Conservation (phyloP, 2,797 vertebrate species). For the Nyctalus aviator region DNA sequence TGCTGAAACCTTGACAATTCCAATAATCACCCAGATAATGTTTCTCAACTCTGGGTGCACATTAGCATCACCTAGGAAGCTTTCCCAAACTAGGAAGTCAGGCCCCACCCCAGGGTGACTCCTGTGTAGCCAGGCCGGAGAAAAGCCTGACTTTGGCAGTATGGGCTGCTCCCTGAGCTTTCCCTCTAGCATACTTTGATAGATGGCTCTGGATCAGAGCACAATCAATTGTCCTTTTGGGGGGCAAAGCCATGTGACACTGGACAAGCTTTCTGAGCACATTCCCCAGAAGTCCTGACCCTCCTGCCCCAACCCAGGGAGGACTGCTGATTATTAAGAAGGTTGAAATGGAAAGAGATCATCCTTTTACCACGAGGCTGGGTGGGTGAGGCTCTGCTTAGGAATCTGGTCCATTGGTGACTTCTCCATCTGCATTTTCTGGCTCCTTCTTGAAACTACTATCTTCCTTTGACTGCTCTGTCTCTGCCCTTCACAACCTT, state of each 20-base stretch:
- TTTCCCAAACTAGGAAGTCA: neutral
- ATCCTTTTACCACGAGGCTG: neutral
- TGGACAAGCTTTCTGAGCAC: neutral
- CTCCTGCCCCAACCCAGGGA: neutral
- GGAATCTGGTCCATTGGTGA: neutral
- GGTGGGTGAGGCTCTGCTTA: neutral
- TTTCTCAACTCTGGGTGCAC: neutral
- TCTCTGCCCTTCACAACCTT: neutral
- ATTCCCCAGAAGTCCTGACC: neutral
- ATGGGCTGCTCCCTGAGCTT: neutral
- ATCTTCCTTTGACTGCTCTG: neutral
- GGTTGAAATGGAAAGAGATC: neutral
- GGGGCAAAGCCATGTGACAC: neutral
- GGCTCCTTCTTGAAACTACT: neutral
- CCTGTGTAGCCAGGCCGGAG: neutral
- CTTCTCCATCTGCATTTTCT: conserved; percentile 14
- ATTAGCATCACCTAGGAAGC: neutral
- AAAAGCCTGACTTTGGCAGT: neutral
- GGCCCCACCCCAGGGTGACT: neutral
- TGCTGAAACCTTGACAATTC: neutral
- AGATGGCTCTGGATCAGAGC: neutral
- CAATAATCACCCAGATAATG: neutral
- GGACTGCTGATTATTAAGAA: neutral
- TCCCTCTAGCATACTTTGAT: neutral
- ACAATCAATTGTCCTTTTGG: neutral